Evolutionary conservation across 2,888 invertebrate genomes (phyloP), one percentile per base, ranked within the genome.

Genomic region (Metacarcinus magister): DNA sequence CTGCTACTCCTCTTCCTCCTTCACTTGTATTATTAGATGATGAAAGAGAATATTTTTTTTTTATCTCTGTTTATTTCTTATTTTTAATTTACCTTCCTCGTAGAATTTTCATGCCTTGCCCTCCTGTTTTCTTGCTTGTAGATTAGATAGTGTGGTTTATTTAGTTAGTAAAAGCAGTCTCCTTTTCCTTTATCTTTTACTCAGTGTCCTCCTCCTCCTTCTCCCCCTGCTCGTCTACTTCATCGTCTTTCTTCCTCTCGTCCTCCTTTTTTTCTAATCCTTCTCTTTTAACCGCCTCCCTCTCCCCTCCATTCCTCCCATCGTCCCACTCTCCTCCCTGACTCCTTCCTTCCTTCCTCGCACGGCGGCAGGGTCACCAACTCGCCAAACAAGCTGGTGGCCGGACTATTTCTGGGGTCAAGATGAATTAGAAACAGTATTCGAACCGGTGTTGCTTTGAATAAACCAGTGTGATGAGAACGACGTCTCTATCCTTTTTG

Each of bases 331-430:
- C 16, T 23, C 23, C 67, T n/a, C 67, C n/a, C 1, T 23, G 16
- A 10, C 16, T 10, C 0, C 67, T 23, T 23, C n/a, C 23, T 60
- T 13, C 82, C 32, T 32, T 82, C 82, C 32, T 32, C 32, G 32
- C 32, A 82, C 7, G 32, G 5, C 28, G 10, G 28, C 82, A 82
- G 82, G 82, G 32, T 82, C 82, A 82, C 82, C 82, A 82, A 2
- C 82, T 32, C 82, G 82, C 82, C 82, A 82, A 82, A 82, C 82
- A 82, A 82, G 82, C 82, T 28, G 32, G 28, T 82, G 82, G 23
- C 82, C 10, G 82, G 82, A 82, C 82, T 82, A n/a, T 5, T 82
- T 82, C 82, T 82, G 32, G 82, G 82, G 82, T 82, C 82, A 82
- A 82, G 32, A 8, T 67, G 67, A 67, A 67, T 67, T 67, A 67